These are phyloP conservation scores for Ephialtes manifestator DNA, from an alignment of 2,888 invertebrate species.

Conservation along the genomic window DNA sequence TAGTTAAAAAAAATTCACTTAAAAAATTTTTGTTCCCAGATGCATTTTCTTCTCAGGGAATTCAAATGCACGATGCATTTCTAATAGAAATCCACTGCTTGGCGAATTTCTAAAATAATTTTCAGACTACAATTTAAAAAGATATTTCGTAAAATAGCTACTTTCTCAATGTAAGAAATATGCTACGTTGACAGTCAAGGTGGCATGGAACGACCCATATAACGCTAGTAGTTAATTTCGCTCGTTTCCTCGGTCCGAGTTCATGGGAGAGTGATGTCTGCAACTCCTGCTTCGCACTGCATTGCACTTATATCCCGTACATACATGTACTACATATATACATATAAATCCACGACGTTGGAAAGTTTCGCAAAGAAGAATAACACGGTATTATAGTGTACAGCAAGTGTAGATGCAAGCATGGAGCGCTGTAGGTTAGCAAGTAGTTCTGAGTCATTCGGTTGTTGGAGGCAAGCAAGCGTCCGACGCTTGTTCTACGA, in stretches of 20 bases:
- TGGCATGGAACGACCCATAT: background rate
- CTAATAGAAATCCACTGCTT: too few relatives aligned
- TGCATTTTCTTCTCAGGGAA: background rate
- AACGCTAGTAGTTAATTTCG: constrained; percentile 36
- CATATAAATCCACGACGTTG: constrained; percentile 44
- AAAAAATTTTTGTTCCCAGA: background rate
- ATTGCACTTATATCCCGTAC: background rate
- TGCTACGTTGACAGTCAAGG: too few relatives aligned
- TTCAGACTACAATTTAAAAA: too few relatives aligned
- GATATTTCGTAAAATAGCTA: too few relatives aligned
- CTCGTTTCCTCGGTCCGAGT: constrained; percentile 44
- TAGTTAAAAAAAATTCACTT: too few relatives aligned
- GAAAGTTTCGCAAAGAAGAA: constrained; percentile 63
- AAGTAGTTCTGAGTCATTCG: constrained; percentile 52
- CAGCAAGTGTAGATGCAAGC: constrained; percentile 1
- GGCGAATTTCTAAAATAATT: too few relatives aligned
- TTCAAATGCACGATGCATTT: too few relatives aligned
- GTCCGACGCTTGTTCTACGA: constrained; percentile 37
- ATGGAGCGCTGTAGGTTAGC: constrained; percentile 12
- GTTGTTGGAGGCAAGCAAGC: constrained; percentile 33
- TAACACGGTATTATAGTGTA: background rate
- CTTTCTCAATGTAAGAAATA: too few relatives aligned
- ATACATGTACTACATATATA: constrained; percentile 9
- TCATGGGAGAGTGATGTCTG: constrained; percentile 25
- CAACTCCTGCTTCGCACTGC: constrained; percentile 7